Evolutionary conservation across 2,113 vertebrate genomes (phyloP).

Genomic region (Machaerirhynchus nigripectus): DNA sequence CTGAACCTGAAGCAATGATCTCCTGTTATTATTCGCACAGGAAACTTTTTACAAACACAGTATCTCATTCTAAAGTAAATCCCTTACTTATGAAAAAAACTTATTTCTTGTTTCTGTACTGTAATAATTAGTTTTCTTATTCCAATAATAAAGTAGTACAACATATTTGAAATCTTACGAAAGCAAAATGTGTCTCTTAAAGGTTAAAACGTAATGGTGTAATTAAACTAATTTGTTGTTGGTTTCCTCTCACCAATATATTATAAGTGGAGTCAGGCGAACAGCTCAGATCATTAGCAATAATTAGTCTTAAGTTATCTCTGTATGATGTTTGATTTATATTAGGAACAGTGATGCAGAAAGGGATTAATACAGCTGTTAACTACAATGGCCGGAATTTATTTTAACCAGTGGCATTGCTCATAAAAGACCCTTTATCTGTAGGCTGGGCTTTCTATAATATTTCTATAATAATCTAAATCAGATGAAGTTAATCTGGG

Average conservation of each 20-base stretch:
- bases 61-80: background rate
- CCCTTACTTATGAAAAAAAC: background rate
- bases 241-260: background rate
- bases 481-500: background rate
- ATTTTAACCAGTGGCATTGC: background rate
- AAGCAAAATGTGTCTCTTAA: background rate
- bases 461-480: background rate
- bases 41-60: background rate
- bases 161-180: background rate
- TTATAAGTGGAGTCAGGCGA: background rate
- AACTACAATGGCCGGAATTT: background rate
- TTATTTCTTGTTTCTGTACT: background rate
- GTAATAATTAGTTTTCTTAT: background rate
- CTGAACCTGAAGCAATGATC: background rate
- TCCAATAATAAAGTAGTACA: background rate
- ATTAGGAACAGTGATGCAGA: slow-evolving; percentile 20
- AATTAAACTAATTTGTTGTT: background rate
- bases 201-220: background rate
- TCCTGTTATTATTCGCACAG: background rate
- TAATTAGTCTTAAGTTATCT: slow-evolving; percentile 15
- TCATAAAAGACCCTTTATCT: background rate
- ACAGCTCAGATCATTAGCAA: background rate
- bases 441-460: background rate
- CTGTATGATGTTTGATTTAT: slow-evolving; percentile 9
- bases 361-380: slow-evolving; percentile 49